These are phyloP conservation scores for Pachypanchax playfairii DNA, from an alignment of 2,113 vertebrate genomes.

Conservation along the genomic window DNA sequence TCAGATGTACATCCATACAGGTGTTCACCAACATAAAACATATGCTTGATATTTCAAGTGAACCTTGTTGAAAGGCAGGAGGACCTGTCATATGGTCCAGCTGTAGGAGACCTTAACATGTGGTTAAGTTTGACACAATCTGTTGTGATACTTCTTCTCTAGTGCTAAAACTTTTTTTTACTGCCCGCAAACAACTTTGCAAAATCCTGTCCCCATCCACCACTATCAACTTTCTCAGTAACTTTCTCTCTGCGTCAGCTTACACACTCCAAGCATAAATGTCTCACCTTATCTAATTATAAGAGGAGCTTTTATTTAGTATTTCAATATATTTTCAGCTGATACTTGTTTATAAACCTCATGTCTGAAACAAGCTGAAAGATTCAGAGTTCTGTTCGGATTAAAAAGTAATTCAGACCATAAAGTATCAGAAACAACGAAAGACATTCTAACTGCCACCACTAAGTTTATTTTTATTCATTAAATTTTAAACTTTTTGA, in stretches of 20 bases:
- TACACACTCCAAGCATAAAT: no score
- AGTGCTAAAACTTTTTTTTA: constrained; percentile 21
- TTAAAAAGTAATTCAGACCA: no score
- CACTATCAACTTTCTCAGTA: background rate
- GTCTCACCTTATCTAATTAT: background rate
- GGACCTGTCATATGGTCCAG: constrained; percentile 39
- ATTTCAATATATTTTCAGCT: no score
- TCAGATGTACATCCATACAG: constrained; percentile 56
- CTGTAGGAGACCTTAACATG: constrained; percentile 47
- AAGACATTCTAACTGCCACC: no score
- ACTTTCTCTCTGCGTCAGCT: no score
- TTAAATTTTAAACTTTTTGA: no score
- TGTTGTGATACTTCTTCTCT: constrained; percentile 56
- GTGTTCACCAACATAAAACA: constrained; percentile 67
- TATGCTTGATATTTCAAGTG: constrained; percentile 65
- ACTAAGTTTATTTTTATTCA: no score
- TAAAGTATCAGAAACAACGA: no score
- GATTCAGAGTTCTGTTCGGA: no score
- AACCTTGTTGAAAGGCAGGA: constrained; percentile 46
- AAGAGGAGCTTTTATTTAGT: no score
- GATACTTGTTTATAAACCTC: no score
- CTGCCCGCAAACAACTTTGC: background rate
- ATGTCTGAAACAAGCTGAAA: no score
- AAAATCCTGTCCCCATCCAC: background rate
- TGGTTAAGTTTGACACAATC: constrained; percentile 58